A percentile compares a stretch with the other conserved stretches of the same genome.
Conservation (phyloP, 2,113 vertebrate species). For the Ochotona princeps region DNA sequence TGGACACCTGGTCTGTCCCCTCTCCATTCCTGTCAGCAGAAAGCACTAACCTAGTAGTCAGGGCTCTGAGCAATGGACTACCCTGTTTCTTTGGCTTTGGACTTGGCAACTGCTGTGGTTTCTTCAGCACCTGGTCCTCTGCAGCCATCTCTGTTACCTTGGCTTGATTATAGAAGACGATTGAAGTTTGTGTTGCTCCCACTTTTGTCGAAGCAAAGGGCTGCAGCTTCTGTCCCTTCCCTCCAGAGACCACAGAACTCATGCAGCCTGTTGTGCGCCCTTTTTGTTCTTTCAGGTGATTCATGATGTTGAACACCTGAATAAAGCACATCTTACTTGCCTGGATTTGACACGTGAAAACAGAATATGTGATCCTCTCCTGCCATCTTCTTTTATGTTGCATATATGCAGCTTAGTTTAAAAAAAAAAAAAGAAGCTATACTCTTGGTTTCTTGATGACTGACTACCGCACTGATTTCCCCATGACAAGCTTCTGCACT, state of each 20-base stretch:
- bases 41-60: constrained; percentile 60
- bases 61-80: neutral
- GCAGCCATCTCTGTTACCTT: constrained; percentile 47
- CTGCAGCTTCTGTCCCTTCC: neutral
- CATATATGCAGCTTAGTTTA: neutral
- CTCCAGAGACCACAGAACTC: neutral
- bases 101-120: constrained; percentile 28
- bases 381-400: neutral
- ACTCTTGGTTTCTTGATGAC: neutral
- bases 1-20: constrained; percentile 44
- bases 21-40: constrained; percentile 23
- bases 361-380: neutral
- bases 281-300: neutral
- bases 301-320: constrained; percentile 1
- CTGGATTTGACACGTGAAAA: constrained; percentile 19
- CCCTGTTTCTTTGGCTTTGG: constrained; percentile 51
- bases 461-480: neutral
- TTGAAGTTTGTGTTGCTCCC: constrained; percentile 35
- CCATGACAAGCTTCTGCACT: neutral
- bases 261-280: neutral
- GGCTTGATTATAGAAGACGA: constrained; percentile 32
- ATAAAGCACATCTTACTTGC: constrained; percentile 38
- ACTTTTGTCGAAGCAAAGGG: neutral
- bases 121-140: constrained; percentile 52
- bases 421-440: neutral